Percentiles rank a stretch among this genome's conserved stretches.
These are phyloP conservation scores for Leucania comma DNA, from an alignment of 2,888 invertebrate genomes.

Conservation along the genomic window DNA sequence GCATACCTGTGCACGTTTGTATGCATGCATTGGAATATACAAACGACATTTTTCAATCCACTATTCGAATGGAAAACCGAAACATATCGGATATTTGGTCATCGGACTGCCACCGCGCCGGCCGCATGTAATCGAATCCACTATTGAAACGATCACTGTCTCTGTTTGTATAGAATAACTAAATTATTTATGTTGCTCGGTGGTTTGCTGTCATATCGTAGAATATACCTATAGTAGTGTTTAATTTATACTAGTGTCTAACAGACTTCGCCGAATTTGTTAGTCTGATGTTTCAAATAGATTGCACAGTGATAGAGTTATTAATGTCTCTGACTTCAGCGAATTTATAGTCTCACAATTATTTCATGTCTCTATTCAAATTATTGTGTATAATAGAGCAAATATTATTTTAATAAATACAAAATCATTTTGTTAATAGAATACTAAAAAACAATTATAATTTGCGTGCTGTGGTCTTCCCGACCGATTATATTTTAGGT, in stretches of 20 bases:
- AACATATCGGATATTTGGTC: conserved; percentile 80
- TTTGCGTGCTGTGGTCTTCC: too few relatives aligned
- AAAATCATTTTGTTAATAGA: too few relatives aligned
- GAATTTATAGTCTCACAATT: neutral
- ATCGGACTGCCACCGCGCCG: conserved; percentile 75
- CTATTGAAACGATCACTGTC: conserved; percentile 75
- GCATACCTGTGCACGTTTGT: conserved; percentile 55
- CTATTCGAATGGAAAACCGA: conserved; percentile 71
- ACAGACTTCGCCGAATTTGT: conserved; percentile 14
- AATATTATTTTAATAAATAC: too few relatives aligned
- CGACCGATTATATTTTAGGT: too few relatives aligned
- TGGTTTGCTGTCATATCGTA: conserved; percentile 54
- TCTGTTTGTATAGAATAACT: conserved; percentile 74
- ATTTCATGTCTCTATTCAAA: neutral
- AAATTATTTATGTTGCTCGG: conserved; percentile 72
- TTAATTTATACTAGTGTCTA: conserved; percentile 25
- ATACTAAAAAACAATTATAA: too few relatives aligned
- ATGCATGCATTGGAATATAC: conserved; percentile 44
- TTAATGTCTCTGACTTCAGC: neutral
- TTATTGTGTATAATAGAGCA: neutral
- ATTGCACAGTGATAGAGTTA: neutral
- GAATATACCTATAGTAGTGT: conserved; percentile 20
- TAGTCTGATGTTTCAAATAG: conserved; percentile 15
- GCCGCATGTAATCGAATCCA: conserved; percentile 82
- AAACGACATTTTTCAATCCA: conserved; percentile 76